These are phyloP conservation scores for Linnaemya vulpina DNA, from an alignment of 2,888 invertebrate species.

Conservation along the genomic window DNA sequence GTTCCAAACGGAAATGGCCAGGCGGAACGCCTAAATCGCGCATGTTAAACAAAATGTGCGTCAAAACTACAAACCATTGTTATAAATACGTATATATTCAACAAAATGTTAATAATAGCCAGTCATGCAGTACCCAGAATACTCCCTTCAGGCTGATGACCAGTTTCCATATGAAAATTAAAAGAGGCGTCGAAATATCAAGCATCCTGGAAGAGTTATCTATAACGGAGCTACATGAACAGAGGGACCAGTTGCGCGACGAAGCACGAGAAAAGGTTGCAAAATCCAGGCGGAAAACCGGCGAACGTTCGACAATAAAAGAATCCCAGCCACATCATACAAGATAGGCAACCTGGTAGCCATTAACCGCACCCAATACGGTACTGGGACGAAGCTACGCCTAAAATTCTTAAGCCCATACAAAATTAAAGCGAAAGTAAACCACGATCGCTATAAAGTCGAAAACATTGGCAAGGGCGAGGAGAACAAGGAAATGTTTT, in stretches of 20 bases:
- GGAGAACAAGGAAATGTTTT: slow-evolving; percentile 28
- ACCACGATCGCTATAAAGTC: slow-evolving; percentile 63
- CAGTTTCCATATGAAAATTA: background rate
- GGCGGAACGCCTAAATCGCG: background rate
- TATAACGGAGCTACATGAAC: background rate
- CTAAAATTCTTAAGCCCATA: slow-evolving; percentile 66
- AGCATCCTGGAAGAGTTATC: background rate
- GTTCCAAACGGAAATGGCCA: background rate
- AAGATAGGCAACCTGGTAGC: slow-evolving; percentile 65
- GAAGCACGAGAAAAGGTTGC: background rate
- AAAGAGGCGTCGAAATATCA: background rate
- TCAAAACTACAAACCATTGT: slow-evolving; percentile 46
- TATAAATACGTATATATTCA: background rate
- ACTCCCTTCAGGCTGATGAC: background rate
- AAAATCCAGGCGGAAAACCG: slow-evolving; percentile 65
- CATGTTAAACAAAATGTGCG: background rate
- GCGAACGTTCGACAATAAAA: slow-evolving; percentile 37
- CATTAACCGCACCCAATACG: slow-evolving; percentile 70
- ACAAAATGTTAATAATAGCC: background rate
- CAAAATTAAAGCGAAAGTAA: slow-evolving; percentile 24
- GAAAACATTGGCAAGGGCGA: slow-evolving; percentile 58
- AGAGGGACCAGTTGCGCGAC: background rate
- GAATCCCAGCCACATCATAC: slow-evolving; percentile 32
- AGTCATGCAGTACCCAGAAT: slow-evolving; percentile 75
- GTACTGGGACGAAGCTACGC: slow-evolving; percentile 57